Conservation (phyloP, 1,140 invertebrate species). For the Dendroctonus ponderosae region DNA sequence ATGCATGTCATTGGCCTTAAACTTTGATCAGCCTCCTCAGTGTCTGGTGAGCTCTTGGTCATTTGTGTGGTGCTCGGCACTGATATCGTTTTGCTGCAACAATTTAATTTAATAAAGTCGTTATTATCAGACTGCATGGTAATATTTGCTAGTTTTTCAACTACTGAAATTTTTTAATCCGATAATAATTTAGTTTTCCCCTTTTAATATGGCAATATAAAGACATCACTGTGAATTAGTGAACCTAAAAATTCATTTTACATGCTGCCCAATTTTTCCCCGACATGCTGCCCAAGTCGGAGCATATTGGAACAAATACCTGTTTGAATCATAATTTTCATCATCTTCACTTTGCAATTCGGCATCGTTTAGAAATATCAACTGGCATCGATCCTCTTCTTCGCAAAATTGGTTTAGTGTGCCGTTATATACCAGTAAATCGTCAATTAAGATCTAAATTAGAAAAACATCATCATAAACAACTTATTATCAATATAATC, state of each 20-base stretch:
- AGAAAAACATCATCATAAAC: not conserved
- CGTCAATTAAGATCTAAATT: constrained; percentile 69
- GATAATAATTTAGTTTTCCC: not conserved
- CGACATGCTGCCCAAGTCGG: too few species aligned
- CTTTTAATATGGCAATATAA: not conserved
- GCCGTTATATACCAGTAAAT: constrained; percentile 74
- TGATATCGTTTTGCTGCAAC: constrained; percentile 1
- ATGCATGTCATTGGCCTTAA: constrained; percentile 29
- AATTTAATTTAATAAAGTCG: not conserved
- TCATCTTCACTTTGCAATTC: constrained; percentile 13
- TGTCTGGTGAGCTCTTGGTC: constrained; percentile 1
- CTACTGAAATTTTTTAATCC: not conserved
- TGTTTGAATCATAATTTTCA: constrained; percentile 22
- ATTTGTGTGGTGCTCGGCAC: not conserved
- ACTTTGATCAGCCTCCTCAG: constrained; percentile 15
- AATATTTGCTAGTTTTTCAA: not conserved
- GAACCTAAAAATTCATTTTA: not conserved
- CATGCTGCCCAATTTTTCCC: not conserved
- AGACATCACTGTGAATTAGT: not conserved
- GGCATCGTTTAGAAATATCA: constrained; percentile 19
- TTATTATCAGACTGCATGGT: not conserved
- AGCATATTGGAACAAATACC: not conserved
- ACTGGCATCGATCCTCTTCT: constrained; percentile 13
- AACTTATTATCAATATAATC: not conserved
- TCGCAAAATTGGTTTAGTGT: constrained; percentile 51